Evolutionary conservation across 2,888 invertebrate genomes (phyloP), one percentile per base, ranked within the genome.

Genomic region (Diadegma fenestrale): DNA sequence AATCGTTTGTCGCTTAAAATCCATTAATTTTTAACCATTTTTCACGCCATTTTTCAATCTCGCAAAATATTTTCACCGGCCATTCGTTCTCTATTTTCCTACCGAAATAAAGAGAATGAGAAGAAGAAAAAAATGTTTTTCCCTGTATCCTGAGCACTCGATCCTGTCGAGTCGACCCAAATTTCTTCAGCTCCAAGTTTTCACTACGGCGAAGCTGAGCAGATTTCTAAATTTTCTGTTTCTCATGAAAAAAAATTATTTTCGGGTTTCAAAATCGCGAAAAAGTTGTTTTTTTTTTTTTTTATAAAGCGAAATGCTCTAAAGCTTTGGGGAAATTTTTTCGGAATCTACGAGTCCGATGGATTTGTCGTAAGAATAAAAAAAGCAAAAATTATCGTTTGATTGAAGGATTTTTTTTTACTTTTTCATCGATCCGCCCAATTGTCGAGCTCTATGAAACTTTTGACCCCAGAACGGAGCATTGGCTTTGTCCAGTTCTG

Each of bases 101-200:
- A 80, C 63, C 63, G 48, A 75, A 75, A 48, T 30, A 17, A 72
- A 77, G 68, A 48, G 66, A 43, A 72, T 72, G 68, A 48, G 66
- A 43, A 37, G 37, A 54, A 10, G 63, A 68, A 82, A 37, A 84
- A 75, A 30, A 80, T 19, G 37, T 58, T 58, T 33, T 81, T 84
- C 77, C 71, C 81, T 80, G 81, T 68, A 81, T 80, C 66, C 84
- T 51, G 73, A 78, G 81, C 73, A 68, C 78, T 73, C 72, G 77
- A 68, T 26, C 72, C 6, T 43, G 51, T 54, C 66, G 64, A 61
- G 77, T 22, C 61, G 4, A 33, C 73, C 71, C 71, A 77, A 26
- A 33, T 75, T 72, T 58, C 14, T 69, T 51, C 33, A 8, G 58
- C 58, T 12, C 68, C 2, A 41, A 64, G 33, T 41, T 48, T 37